Base-by-base conservation (phyloP, 2,797 vertebrate species). In the Pterois miles region DNA sequence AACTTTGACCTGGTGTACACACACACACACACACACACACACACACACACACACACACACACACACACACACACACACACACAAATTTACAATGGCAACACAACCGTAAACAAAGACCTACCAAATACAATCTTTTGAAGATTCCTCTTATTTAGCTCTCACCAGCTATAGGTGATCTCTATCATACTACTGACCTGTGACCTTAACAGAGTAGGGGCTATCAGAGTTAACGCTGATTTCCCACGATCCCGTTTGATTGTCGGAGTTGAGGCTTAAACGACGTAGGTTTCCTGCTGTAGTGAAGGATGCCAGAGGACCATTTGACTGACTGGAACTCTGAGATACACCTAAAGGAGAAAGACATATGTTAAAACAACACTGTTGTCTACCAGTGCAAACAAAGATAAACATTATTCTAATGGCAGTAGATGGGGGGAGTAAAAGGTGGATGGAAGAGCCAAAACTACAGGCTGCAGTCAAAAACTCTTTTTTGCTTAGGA, bases 211-310 rank as follows among this genome's bases (percentile, higher is more conserved):
- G 52, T 93, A 95, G 3, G 66, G 57, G 10, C 75, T 27, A 2
- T 48, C 65, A 3, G 94, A 92, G 59, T 43, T 57, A 11, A 95
- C 76, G 0, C 38, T 53, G 59, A 95, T 89, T 63, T 86, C 36
- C 94, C 94, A 95, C 36, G 23, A 75, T 57, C 93, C 94, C 0
- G 72, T 87, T 69, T 87, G 78, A 31, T 83, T 90, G 33, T 69
- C 70, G 13, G 73, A 31, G 78, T 73, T 88, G 29, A 95, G 66
- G 27, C 57, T 68, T 52, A 94, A 38, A n/a, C 88, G 90, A 1
- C 11, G 82, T 1, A 95, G 69, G 84, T 93, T 95, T 71, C 94
- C 94, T 18, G 79, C 80, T 9, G 13, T 80, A n/a, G 50, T 86
- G 40, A 92, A 4, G 12, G 81, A 83, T 20, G 83, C 92, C 76